Evolutionary conservation across 1,140 invertebrate genomes (phyloP).

Genomic region (Micrasema longulum): DNA sequence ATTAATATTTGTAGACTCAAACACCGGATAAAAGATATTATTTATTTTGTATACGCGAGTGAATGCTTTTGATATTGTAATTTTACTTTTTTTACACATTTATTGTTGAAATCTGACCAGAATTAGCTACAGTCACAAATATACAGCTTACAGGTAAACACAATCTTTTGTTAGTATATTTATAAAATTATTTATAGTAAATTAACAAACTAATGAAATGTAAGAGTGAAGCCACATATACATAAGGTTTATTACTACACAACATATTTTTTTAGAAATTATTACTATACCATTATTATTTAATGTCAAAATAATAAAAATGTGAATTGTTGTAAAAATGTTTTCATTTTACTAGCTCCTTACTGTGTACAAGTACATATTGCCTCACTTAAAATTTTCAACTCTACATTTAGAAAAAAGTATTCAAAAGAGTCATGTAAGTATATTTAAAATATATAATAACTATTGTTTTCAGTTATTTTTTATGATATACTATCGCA

Average conservation of each 20-base stretch:
- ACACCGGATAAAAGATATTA: conserved; percentile 11
- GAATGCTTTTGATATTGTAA: conserved; percentile 38
- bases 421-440: too few species aligned
- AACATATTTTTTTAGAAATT: conserved; percentile 37
- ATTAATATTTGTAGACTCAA: conserved; percentile 26
- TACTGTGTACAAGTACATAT: too few species aligned
- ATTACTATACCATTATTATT: conserved; percentile 31
- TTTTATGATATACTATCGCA: too few species aligned
- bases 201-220: conserved; percentile 39
- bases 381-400: too few species aligned
- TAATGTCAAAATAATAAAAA: conserved; percentile 36
- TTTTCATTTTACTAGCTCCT: not conserved
- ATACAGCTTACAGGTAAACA: conserved; percentile 2
- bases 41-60: conserved; percentile 7
- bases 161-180: conserved; percentile 19
- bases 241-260: conserved; percentile 34
- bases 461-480: too few species aligned
- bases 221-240: conserved; percentile 21
- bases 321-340: conserved; percentile 29
- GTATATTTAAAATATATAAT: too few species aligned
- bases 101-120: not conserved
- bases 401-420: too few species aligned
- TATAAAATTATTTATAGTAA: conserved; percentile 36
- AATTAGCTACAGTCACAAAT: conserved; percentile 19
- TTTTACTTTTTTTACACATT: conserved; percentile 1